Evolutionary conservation across 1,140 invertebrate genomes (phyloP), one percentile per base, ranked within the genome.

Genomic region (Drosophila lowei): DNA sequence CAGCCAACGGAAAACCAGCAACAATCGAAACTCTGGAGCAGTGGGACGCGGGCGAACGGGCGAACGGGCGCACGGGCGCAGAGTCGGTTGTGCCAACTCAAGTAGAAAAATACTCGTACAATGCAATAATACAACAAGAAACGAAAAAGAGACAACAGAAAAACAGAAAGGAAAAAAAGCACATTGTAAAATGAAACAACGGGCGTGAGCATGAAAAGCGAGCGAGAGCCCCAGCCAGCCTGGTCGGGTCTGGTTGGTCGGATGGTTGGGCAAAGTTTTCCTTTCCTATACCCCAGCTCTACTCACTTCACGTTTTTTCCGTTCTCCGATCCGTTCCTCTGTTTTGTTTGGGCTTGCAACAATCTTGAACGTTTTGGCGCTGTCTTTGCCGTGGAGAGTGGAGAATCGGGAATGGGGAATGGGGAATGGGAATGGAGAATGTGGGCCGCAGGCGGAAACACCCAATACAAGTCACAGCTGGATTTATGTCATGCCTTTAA

Each of bases 401-500:
- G 65, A n/a, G 15, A 47, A 44, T n/a, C 11, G 59, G 64, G 15
- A 47, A 1, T 28, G 11, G 25, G 38, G 21, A 23, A 1, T 49
- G 44, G 11, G 25, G 38, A 21, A 23, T 38, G 21, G 42, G 30
- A 49, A 66, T 72, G 58, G 80, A 79, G 79, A 90, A 84, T 90
- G 88, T 90, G 86, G 86, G 86, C 86, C 88, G 81, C 81, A 90
- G 80, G 86, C 89, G 89, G 85, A 90, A 90, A 90, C 89, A 90
- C 89, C 89, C 89, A 90, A 90, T 90, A 90, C 89, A 90, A 90
- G 89, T 90, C 89, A 85, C 89, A 90, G 89, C 80, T 90, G 89
- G 89, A 90, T 90, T 90, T 90, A 90, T 90, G 89, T 90, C 89
- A 86, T 89, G 77, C 80, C 83, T 89, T 90, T 90, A 90, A 90